Percentiles rank a stretch among this genome's conserved stretches.
phyloP scores from a whole-genome alignment of 2,888 invertebrate species.

The Tholera decimalis region DNA sequence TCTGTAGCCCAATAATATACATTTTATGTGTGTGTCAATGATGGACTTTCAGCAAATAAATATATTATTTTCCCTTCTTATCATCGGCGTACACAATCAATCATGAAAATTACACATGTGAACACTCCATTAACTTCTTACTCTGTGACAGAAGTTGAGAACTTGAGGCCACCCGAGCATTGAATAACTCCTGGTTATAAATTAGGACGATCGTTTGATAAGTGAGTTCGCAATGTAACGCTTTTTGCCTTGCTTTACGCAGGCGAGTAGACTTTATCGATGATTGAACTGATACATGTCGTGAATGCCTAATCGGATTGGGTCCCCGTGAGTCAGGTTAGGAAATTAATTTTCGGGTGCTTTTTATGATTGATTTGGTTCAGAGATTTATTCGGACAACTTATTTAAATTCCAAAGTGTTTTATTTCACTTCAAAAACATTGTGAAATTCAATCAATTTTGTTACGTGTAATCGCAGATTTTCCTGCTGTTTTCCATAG shows the following conservation, averaged over 20 bases:
- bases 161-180: constrained; percentile 81
- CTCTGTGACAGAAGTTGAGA: constrained; percentile 64
- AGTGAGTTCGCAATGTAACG: constrained; percentile 81
- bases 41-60: too few species aligned
- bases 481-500: too few species aligned
- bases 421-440: too few species aligned
- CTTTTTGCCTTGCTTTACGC: constrained; percentile 85
- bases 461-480: too few species aligned
- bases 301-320: constrained; percentile 80
- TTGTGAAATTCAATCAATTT: too few species aligned
- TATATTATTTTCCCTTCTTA: too few species aligned
- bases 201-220: constrained; percentile 89
- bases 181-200: constrained; percentile 89
- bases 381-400: background rate
- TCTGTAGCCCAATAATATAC: too few species aligned
- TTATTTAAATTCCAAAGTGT: background rate
- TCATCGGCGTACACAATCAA: background rate
- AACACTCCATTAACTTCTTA: constrained; percentile 10
- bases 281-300: constrained; percentile 86
- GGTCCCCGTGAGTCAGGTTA: constrained; percentile 39
- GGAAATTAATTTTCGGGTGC: constrained; percentile 45
- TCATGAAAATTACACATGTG: background rate
- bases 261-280: constrained; percentile 88
- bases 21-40: too few species aligned
- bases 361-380: constrained; percentile 35